Evolutionary conservation across 2,888 invertebrate species (phyloP), one percentile per base, ranked within the genome.

Genomic region (Drosophila monieri): DNA sequence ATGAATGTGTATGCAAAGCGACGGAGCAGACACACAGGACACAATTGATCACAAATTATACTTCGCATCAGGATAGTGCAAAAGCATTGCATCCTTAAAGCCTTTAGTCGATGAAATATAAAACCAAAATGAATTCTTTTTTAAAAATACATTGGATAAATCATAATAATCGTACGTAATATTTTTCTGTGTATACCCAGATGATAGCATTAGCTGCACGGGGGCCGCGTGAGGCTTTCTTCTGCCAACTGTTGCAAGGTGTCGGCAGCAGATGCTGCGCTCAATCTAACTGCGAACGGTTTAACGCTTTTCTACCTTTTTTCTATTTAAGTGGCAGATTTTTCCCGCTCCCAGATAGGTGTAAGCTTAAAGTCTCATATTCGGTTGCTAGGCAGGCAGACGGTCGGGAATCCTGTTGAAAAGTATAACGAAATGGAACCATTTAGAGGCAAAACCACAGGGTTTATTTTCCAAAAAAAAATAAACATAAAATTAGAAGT

Each of bases 201-300:
- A 71, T 79, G 73, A 74, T 58, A 71, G 78, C 80, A 81, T 81
- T 87, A 80, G 85, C 69, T 72, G 67, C 75, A 64, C 66, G 77
- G 75, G 80, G 51, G 53, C 51, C 61, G 23, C 59, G 54, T 57
- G 49, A 67, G 62, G 71, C 53, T 62, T 57, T 53, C 67, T 54
- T 61, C 30, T 18, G 39, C 67, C 83, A 73, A 77, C 77, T 73
- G 77, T 74, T 73, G 74, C 73, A 75, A 85, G 88, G 81, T 81
- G 88, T 85, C 85, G 75, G 73, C 68, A 67, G 69, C 84, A 84
- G 88, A 79, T 84, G 84, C 76, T 88, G 54, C 51, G 75, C 83
- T 78, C 69, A 70, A 79, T 73, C 67, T 62, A 73, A 67, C 76
- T 74, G 85, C 85, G 68, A 85, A 75, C 83, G 75, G 79, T 59